phyloP scores from a whole-genome alignment of 2,888 invertebrate genomes.

The Morpho achilles region DNA sequence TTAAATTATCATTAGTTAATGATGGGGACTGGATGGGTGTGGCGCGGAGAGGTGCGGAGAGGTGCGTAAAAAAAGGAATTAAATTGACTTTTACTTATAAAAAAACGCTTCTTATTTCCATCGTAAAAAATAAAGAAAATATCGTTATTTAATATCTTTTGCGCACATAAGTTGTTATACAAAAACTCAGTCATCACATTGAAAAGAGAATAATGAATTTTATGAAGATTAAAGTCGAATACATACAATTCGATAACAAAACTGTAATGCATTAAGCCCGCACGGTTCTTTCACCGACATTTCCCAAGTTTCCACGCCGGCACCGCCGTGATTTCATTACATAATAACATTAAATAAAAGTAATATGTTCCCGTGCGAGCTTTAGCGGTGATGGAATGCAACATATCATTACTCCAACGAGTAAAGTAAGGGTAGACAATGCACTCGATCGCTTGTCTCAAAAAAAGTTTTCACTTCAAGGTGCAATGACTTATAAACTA shows the following conservation, averaged over 20 bases:
- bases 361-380: background rate
- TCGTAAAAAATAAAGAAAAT: too few species aligned
- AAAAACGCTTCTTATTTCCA: too few species aligned
- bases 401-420: slow-evolving; percentile 13
- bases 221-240: background rate
- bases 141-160: too few species aligned
- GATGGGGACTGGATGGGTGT: too few species aligned
- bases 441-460: background rate
- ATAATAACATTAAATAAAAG: slow-evolving; percentile 8
- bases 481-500: too few species aligned
- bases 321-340: slow-evolving; percentile 3
- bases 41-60: too few species aligned
- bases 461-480: too few species aligned
- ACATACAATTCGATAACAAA: slow-evolving; percentile 1
- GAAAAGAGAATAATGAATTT: background rate
- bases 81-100: too few species aligned
- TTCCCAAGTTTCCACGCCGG: background rate
- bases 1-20: too few species aligned
- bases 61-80: too few species aligned
- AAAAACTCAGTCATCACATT: background rate
- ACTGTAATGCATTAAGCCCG: slow-evolving; percentile 2
- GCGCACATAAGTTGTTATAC: background rate
- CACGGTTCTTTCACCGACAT: background rate
- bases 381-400: slow-evolving; percentile 16
- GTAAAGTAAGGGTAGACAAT: background rate